phyloP scores from a whole-genome alignment of 2,888 invertebrate genomes.

The Adelphocoris suturalis region DNA sequence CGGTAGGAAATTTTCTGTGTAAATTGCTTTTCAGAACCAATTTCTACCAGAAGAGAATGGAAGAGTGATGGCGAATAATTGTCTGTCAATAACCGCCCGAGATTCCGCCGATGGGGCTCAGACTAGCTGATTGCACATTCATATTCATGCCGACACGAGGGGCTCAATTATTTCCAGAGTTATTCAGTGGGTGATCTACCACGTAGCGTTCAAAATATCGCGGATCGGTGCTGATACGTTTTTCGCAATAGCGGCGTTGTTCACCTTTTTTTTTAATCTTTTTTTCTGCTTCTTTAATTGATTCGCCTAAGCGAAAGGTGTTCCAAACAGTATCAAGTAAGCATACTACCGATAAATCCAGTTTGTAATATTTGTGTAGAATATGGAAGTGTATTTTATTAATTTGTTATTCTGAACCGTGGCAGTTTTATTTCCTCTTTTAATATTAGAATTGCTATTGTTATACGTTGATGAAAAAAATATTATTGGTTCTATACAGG shows the following conservation, averaged over 20 bases:
- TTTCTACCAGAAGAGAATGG: background rate
- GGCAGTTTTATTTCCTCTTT: too few relatives aligned
- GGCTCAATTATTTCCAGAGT: slow-evolving; percentile 26
- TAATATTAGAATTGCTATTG: too few relatives aligned
- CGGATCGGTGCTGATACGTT: background rate
- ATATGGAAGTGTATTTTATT: too few relatives aligned
- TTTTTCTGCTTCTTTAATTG: too few relatives aligned
- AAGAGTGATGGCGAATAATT: slow-evolving; percentile 44
- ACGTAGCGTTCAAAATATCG: background rate
- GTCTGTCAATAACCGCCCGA: slow-evolving; percentile 44
- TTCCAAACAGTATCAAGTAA: too few relatives aligned
- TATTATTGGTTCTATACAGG: too few relatives aligned
- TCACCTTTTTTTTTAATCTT: too few relatives aligned
- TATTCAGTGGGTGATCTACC: background rate
- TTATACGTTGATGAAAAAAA: too few relatives aligned
- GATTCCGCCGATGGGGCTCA: background rate
- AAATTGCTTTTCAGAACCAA: slow-evolving; percentile 42
- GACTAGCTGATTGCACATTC: slow-evolving; percentile 23
- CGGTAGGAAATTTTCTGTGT: background rate
- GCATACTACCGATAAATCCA: too few relatives aligned
- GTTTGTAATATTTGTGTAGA: too few relatives aligned
- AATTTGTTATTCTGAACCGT: too few relatives aligned
- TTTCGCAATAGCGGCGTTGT: background rate
- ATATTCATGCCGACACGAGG: slow-evolving; percentile 11
- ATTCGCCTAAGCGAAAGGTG: too few relatives aligned